Percentiles rank a stretch among this genome's conserved stretches.
These are phyloP conservation scores for Temnopleurus reevesii DNA, from an alignment of 53 echinoderm and acorn worm species.

Conservation along the genomic window DNA sequence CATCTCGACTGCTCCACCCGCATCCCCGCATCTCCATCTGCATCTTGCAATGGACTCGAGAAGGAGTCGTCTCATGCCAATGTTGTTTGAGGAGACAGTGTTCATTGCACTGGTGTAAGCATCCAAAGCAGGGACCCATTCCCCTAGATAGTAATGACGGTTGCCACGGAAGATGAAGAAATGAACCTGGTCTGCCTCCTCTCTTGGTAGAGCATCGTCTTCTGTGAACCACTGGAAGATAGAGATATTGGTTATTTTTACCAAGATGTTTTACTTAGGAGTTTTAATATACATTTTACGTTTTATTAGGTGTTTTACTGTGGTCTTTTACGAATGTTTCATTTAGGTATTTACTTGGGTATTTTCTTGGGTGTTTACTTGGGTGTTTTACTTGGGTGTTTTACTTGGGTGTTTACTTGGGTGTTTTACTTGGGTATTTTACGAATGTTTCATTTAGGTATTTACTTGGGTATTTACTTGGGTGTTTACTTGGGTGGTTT, in stretches of 20 bases:
- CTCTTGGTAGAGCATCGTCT: neutral
- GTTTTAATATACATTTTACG: too few species aligned
- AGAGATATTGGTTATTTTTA: too few species aligned
- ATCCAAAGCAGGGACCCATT: neutral
- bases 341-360: too few species aligned
- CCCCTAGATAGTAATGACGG: conserved; percentile 25
- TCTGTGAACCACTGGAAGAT: conserved; percentile 35
- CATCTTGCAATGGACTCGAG: conserved; percentile 60
- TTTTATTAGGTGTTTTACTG: neutral
- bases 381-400: too few species aligned
- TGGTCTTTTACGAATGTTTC: too few species aligned
- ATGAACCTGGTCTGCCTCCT: neutral
- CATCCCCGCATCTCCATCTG: conserved; percentile 16
- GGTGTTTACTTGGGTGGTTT: too few species aligned
- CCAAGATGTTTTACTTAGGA: too few species aligned
- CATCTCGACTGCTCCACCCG: conserved; percentile 12
- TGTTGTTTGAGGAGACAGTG: conserved; percentile 26
- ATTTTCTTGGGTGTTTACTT: too few species aligned
- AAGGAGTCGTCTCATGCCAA: conserved; percentile 36
- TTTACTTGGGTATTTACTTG: too few species aligned
- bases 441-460: too few species aligned
- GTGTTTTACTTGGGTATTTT: too few species aligned
- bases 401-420: too few species aligned
- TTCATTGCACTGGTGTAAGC: conserved; percentile 42
- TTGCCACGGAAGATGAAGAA: conserved; percentile 21